Conservation (phyloP, 2,113 vertebrate species). For the Ciconia maguari region DNA sequence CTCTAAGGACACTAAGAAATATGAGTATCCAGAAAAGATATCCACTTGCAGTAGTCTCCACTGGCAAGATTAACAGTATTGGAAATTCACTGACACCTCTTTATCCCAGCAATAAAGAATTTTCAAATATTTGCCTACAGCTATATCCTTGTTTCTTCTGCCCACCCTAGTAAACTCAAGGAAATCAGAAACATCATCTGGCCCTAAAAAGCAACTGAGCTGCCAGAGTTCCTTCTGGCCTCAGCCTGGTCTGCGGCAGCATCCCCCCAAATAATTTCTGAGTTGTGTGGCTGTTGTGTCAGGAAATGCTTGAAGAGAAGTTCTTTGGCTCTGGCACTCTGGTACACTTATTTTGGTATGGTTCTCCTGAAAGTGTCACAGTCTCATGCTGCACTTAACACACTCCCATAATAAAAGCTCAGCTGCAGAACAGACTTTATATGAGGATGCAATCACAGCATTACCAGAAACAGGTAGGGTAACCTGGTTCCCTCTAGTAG, state of each 20-base stretch:
- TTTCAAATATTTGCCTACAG: background rate
- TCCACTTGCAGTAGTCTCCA: background rate
- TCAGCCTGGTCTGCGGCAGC: background rate
- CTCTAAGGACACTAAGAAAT: background rate
- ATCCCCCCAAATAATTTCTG: background rate
- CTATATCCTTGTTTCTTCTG: background rate
- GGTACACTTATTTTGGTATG: background rate
- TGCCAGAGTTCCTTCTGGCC: background rate
- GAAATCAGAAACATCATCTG: background rate
- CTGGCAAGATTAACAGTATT: background rate
- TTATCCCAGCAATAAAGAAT: background rate
- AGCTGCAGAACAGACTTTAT: background rate
- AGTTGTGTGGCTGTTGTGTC: background rate
- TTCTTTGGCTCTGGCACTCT: background rate
- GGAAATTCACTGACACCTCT: background rate
- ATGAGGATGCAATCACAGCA: background rate
- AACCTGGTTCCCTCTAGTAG: background rate
- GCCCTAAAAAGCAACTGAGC: background rate
- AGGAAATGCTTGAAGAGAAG: background rate
- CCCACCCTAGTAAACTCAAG: background rate
- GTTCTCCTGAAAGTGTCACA: background rate
- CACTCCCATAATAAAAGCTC: background rate
- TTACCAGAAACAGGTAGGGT: background rate
- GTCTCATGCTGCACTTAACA: background rate
- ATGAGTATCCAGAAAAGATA: background rate